Evolutionary conservation across 1,140 invertebrate species (phyloP), one percentile per base, ranked within the genome.

Genomic region (Leptinotarsa lineolata): DNA sequence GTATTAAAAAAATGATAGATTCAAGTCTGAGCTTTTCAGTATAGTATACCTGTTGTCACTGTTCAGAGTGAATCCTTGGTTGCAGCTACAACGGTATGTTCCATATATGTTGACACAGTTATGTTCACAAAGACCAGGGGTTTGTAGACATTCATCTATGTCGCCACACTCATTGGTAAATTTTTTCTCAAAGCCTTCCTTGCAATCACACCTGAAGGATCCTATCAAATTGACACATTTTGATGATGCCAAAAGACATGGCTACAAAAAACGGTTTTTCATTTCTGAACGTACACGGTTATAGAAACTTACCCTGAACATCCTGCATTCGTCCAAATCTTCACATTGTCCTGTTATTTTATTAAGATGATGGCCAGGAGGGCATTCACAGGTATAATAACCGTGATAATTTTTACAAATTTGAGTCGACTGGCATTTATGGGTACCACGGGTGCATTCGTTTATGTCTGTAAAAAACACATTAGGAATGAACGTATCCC

Each of bases 291-390:
- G 11, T 11, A 61, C 89, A 91, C 3, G 87, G 86, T 83, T 89
- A 78, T 5, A 84, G 78, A 63, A 48, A 8, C 84, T 84, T 74
- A 80, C 83, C 64, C 81, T 73, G 76, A 83, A 84, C 69, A 74
- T 80, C 45, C 82, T 81, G 73, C 96, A 98, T 83, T 98, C 96
- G 82, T 98, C 91, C 22, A 97, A 94, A 83, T 98, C 96, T 68
- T 92, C 89, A 84, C 96, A 97, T 75, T 91, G 91, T 80, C 93
- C 88, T 77, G 91, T 89, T 46, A 85, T 70, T 83, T 63, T 89
- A 80, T 22, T 86, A 20, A 81, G 72, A 71, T 81, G 79, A 80
- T 91, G 88, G 6, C 94, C 94, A 0, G 82, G 74, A 0, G 91
- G 91, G 81, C 94, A 96, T 46, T 88, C 85, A 78, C 94, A 95